These are phyloP conservation scores for Urocyon cinereoargenteus DNA, from an alignment of 2,797 vertebrate genomes.

Conservation along the genomic window DNA sequence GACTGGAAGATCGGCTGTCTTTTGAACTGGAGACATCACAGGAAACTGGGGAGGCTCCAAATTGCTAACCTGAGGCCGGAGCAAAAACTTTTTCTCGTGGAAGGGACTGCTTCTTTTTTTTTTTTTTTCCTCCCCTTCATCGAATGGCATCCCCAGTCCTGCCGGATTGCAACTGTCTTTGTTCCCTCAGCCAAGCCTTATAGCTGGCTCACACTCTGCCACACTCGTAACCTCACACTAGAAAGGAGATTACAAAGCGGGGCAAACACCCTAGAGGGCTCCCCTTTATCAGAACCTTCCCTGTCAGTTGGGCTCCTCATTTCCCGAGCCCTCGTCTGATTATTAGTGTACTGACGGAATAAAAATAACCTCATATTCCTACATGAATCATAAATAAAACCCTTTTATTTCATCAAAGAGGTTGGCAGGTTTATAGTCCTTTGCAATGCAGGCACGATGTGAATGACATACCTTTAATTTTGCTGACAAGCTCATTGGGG, in stretches of 20 bases:
- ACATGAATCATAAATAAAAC: conserved; percentile 93
- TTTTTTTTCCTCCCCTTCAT: conserved; percentile 65
- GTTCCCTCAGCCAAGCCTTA: conserved; percentile 86
- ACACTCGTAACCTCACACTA: conserved; percentile 86
- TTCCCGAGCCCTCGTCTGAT: conserved; percentile 90
- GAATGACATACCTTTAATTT: conserved; percentile 98
- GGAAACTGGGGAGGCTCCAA: conserved; percentile 75
- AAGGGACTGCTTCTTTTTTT: conserved; percentile 73
- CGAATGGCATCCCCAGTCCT: conserved; percentile 82
- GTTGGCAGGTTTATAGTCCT: conserved; percentile 94
- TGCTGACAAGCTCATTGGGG: conserved; percentile 95
- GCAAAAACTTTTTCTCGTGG: conserved; percentile 71
- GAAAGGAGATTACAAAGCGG: conserved; percentile 90
- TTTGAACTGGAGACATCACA: conserved; percentile 79
- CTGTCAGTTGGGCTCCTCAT: conserved; percentile 91
- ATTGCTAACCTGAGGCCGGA: conserved; percentile 82
- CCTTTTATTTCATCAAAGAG: conserved; percentile 94
- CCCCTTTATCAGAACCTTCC: conserved; percentile 91
- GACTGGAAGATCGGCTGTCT: conserved; percentile 69
- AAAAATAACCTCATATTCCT: conserved; percentile 94
- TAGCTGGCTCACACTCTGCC: conserved; percentile 87
- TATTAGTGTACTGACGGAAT: conserved; percentile 92
- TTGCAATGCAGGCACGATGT: conserved; percentile 92
- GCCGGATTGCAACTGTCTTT: conserved; percentile 84
- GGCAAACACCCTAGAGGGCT: conserved; percentile 90